Base-by-base conservation (phyloP, 2,888 invertebrate species). In the Agriopis aurantiaria region DNA sequence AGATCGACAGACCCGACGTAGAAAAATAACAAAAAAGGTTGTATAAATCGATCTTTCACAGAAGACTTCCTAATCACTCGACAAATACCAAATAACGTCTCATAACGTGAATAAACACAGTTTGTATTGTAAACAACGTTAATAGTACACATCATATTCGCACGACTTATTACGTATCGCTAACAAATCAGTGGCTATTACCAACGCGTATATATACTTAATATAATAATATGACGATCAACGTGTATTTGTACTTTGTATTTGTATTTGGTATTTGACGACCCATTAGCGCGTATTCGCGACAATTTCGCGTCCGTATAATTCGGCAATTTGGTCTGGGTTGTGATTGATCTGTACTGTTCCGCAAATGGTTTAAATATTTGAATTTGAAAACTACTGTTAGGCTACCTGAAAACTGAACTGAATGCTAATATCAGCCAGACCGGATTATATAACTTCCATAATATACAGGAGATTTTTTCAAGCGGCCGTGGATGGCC, bases 271-370 rank as follows among this genome's bases (percentile, higher is more conserved):
- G 67, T 77, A 74, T 81, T 81, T 80, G 77, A 62, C 51, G 67
- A 73, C 67, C 75, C 76, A 81, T 81, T 80, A 81, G 72, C 68
- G 63, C 64, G 59, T 56, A 71, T 68, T 69, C 69, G 79, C 80
- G 82, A 80, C 82, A 77, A 82, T 81, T 82, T 79, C 80, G 77
- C 83, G 82, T 79, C 74, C 73, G 17, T 23, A 69, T 78, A 79
- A 82, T 79, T 81, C 75, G 75, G 49, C 48, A 33, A 40, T 23
- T 60, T 48, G 46, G 23, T 9, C 12, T 10, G 8, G 7, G 14
- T 14, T 74, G 59, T 69, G 66, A 66, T 71, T 73, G 69, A 66
- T 48, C 49, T 10, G 33, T 65, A 52, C 52, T 61, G 61, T 61
- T 51, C 52, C 9, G 48, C 46, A 43, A 65, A 49, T 33, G 5